Base-by-base conservation (phyloP, 2,888 invertebrate species). In the Listrodromus nycthemerus region DNA sequence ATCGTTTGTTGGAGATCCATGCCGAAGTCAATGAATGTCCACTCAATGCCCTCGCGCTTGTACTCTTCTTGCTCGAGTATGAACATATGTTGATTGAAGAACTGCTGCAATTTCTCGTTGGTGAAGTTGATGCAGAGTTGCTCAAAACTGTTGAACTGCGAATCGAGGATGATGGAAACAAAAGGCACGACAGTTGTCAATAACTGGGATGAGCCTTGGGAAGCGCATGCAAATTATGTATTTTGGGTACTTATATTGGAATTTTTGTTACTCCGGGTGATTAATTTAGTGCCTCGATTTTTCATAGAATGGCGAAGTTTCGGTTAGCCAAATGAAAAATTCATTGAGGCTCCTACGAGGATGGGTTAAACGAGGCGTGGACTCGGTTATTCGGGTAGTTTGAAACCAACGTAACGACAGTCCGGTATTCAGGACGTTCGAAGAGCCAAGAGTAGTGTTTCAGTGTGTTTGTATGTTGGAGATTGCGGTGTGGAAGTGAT, bases 31-130 rank as follows among this genome's bases (percentile, higher is more conserved):
- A 97, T 96, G 94, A 96, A 96, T 87, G 95, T 95, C 96, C 96
- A 96, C 88, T 96, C 95, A 93, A 96, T 96, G 87, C 96, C 96
- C 93, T 96, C 96, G 86, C 95, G 94, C 91, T 95, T 95, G 94
- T 96, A 96, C 90, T 96, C 96, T 94, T 96, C 96, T 94, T 96
- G 96, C 93, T 96, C 96, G 92, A 96, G 94, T 86, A 96, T 96
- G 93, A 96, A 96, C 96, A 96, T 96, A 94, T 96, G 95, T 89
- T 96, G 96, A 93, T 96, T 96, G 95, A 96, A 97, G 95, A 96
- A 96, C 92, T 97, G 96, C 92, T 97, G 96, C 87, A 96, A 94
- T 92, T 96, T 96, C 94, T 96, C 96, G 93, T 96, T 96, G 92
- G 96, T 96, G 94, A 96, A 96, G 95, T 96, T 96, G 95, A 96